Base-by-base conservation (phyloP, 2,113 vertebrate genomes). In the Alligator sinensis region DNA sequence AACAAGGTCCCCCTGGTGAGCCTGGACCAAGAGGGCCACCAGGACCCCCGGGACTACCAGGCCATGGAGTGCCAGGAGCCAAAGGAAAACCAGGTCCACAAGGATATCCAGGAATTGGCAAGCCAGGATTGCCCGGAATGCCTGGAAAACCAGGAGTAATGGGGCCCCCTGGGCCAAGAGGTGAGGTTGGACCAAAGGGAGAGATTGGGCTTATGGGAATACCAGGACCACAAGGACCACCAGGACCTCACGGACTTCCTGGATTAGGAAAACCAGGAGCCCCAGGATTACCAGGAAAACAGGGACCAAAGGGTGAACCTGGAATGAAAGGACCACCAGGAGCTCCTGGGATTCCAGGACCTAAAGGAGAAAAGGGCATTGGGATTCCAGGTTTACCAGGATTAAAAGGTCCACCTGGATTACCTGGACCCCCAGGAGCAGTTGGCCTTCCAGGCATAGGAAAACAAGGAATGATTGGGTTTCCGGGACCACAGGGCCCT, bases 261-360 rank as follows among this genome's bases (percentile, higher is more conserved):
- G 99, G 99, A 82, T 98, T 99, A 83, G 99, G 99, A 70, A 99
- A 99, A 93, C 98, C 98, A 2, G 99, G 99, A 30, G 97, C 97
- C 9, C 99, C 98, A 0, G 99, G 99, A 91, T 95, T 99, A 86
- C 98, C 99, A 93, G 99, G 99, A 38, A 98, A 98, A 84, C 98
- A 98, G 1, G 99, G 99, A 54, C 89, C 93, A 5, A 99, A 99
- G 97, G 99, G 99, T 17, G 99, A 99, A 63, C 98, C 99, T 34
- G 99, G 99, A 34, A 98, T 98, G 97, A 99, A 99, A 97, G 99
- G 99, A 54, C 97, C 97, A 11, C 98, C 99, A 3, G 99, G 99
- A 86, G 97, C 97, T 54, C 99, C 98, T 0, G 99, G 99, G 34
- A 98, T 99, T 66, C 98, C 97, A n/a, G 99, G 99, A 47, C 98